Evolutionary conservation across 2,888 invertebrate genomes (phyloP), one percentile per base, ranked within the genome.

Genomic region (Iphiclides podalirius): DNA sequence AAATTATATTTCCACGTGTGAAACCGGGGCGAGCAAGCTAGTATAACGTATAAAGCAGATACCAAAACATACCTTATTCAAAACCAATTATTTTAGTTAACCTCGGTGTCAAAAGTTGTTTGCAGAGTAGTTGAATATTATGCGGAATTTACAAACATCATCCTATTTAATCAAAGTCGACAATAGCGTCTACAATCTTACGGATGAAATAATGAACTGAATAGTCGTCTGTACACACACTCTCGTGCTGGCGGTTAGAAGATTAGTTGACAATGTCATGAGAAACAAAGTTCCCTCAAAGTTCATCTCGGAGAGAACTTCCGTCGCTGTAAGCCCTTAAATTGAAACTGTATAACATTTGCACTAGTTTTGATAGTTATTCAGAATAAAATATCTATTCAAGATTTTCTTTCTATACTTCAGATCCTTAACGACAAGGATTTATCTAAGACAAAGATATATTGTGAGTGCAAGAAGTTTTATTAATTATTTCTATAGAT

Each of bases 271-370:
- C 85, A 85, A 80, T 83, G 85, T 84, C 82, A 79, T 73, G 64
- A 73, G 65, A 71, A 75, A 72, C 72, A 71, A 82, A 86, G 75
- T 85, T 83, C 69, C 61, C 61, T 63, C 68, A 68, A 83, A 86
- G 79, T 85, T 87, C 78, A 79, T 76, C 79, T 70, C 60, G 60
- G 58, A 48, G 54, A 58, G 64, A 81, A 84, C 75, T 85, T 84
- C 68, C 62, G 69, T 60, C 66, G 67, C 70, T 68, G 70, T 67
- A 72, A 70, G 75, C 77, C 79, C 82, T 86, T 81, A 84, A 83
- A 87, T 86, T 85, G 87, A 85, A 87, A 86, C 80, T 78, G 76
- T 75, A 79, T 77, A 77, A 79, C 86, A 84, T 80, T 84, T 86
- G 84, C 80, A 79, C 68, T 72, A 52, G 75, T 75, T 75, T 65